These are phyloP conservation scores for Passer domesticus DNA, from an alignment of 2,113 vertebrate species.

Conservation along the genomic window DNA sequence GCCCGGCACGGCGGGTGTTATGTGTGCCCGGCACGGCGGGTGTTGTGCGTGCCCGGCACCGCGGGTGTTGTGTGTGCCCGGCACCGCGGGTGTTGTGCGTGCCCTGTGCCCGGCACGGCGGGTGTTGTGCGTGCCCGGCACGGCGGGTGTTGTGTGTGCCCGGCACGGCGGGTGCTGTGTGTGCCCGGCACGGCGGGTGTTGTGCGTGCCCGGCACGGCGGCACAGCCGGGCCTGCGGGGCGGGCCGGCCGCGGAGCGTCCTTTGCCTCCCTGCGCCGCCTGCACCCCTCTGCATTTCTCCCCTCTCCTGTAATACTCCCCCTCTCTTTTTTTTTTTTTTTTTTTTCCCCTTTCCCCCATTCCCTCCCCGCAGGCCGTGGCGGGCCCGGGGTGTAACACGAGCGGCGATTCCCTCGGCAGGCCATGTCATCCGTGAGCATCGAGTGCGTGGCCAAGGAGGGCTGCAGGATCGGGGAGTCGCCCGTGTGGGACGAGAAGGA, in stretches of 20 bases:
- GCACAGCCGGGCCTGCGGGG: background rate
- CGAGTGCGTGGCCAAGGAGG: conserved; percentile 75
- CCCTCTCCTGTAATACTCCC: background rate
- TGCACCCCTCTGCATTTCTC: accelerated
- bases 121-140: too few species aligned
- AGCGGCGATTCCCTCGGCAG: background rate
- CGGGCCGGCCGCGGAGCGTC: background rate
- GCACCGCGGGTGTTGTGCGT: too few species aligned
- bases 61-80: too few species aligned
- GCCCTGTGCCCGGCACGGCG: too few species aligned
- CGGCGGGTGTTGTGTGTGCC: too few species aligned
- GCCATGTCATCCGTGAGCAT: conserved; percentile 84
- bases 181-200: too few species aligned
- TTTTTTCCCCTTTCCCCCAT: accelerated
- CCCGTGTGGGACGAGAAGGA: conserved; percentile 90
- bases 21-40: too few species aligned
- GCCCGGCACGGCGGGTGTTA: too few species aligned
- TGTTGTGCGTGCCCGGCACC: too few species aligned
- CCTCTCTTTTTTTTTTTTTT: accelerated
- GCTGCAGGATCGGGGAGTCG: conserved; percentile 81
- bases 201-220: too few species aligned
- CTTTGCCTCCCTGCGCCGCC: background rate
- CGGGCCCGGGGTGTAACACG: background rate
- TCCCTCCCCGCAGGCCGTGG: background rate
- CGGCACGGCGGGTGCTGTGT: too few species aligned